These are phyloP conservation scores for Falco berigora DNA, from an alignment of 2,797 vertebrate species.

Conservation along the genomic window DNA sequence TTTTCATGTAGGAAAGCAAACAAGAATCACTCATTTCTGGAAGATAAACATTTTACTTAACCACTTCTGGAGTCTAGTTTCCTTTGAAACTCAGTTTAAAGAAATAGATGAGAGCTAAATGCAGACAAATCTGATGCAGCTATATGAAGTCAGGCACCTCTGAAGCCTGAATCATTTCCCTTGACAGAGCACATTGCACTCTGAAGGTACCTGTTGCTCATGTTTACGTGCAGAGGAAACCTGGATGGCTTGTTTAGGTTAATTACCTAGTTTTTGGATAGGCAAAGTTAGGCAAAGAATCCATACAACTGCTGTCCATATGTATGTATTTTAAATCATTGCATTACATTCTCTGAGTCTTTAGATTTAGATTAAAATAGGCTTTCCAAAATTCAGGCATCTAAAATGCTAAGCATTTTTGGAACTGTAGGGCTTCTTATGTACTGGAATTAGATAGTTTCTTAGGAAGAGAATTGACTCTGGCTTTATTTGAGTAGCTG, in stretches of 20 bases:
- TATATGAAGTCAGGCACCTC: not conserved
- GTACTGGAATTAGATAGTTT: not conserved
- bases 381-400: not conserved
- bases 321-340: not conserved
- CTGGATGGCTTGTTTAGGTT: not conserved
- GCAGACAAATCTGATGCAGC: not conserved
- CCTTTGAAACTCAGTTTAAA: constrained; percentile 14
- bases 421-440: not conserved
- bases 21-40: not conserved
- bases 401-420: not conserved
- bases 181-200: not conserved
- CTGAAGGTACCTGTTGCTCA: not conserved
- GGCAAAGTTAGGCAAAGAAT: not conserved
- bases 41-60: not conserved
- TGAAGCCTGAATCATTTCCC: not conserved
- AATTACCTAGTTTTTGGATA: not conserved
- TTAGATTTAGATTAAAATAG: not conserved
- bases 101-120: not conserved
- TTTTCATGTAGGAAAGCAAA: not conserved
- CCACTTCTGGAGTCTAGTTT: not conserved
- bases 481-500: not conserved
- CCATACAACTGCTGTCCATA: not conserved
- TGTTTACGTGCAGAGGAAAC: not conserved
- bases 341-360: not conserved
- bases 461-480: not conserved